Percentiles rank a stretch among this genome's conserved stretches.
These are phyloP conservation scores for Porites divaricata DNA, from an alignment of 92 coral and sea anemone species.

Conservation along the genomic window DNA sequence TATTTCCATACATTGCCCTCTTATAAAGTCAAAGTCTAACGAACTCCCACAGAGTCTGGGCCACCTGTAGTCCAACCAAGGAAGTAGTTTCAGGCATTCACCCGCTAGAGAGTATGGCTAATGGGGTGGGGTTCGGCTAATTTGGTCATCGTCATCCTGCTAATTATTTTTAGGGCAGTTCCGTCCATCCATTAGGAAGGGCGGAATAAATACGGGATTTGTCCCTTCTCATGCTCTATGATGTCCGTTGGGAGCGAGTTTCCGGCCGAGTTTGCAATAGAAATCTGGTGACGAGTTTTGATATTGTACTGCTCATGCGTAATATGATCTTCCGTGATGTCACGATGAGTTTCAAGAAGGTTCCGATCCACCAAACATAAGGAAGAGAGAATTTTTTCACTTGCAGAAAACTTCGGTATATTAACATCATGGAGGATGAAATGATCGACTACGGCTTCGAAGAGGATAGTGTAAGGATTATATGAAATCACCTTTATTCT, in stretches of 20 bases:
- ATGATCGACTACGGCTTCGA: conserved; percentile 79
- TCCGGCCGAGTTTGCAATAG: conserved; percentile 45
- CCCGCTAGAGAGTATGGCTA: too few species aligned
- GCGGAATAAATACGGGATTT: not conserved
- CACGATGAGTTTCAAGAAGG: conserved; percentile 70
- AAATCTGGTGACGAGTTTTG: conserved; percentile 43
- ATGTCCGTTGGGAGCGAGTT: conserved; percentile 1
- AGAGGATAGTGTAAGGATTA: conserved; percentile 82
- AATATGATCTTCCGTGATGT: conserved; percentile 79
- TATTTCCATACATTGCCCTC: too few species aligned
- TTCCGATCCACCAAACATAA: conserved; percentile 62
- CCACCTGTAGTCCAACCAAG: too few species aligned
- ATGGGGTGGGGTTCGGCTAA: too few species aligned
- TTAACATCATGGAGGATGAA: conserved; percentile 74
- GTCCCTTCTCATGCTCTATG: too few species aligned
- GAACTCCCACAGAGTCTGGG: too few species aligned
- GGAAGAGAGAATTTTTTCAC: conserved; percentile 39
- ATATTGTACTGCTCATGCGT: conserved; percentile 75
- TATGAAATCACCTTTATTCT: not conserved
- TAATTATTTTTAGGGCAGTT: too few species aligned
- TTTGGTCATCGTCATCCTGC: too few species aligned
- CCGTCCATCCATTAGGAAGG: too few species aligned
- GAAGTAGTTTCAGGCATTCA: too few species aligned
- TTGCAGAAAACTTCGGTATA: conserved; percentile 70
- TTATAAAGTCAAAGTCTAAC: too few species aligned